Conservation (phyloP, 2,113 vertebrate genomes). For the Rhea americana region DNA sequence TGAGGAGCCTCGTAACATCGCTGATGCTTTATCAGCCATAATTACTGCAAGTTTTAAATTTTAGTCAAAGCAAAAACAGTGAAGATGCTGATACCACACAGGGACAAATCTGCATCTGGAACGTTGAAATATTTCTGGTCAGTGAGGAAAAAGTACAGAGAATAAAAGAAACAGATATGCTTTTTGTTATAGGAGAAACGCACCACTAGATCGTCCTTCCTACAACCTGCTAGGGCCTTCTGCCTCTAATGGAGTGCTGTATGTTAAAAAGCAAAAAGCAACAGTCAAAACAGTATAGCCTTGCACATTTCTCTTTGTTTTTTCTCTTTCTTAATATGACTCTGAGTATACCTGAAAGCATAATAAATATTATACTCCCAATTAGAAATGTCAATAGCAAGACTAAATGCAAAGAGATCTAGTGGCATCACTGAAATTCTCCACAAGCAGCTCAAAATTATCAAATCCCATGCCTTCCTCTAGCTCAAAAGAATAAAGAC, state of each 20-base stretch:
- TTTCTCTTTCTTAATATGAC: background rate
- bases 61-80: conserved; percentile 12
- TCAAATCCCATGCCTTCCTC: background rate
- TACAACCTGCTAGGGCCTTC: background rate
- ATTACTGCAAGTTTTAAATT: conserved; percentile 35
- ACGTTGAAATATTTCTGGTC: background rate
- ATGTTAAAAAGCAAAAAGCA: background rate
- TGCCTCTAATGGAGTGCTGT: background rate
- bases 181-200: background rate
- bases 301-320: background rate
- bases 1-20: background rate
- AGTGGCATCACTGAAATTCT: background rate
- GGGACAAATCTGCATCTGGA: background rate
- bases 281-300: background rate
- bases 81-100: background rate
- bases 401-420: background rate
- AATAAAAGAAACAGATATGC: background rate
- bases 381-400: background rate
- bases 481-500: background rate
- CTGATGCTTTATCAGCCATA: background rate
- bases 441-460: background rate
- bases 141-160: background rate
- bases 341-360: background rate
- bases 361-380: background rate
- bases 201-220: background rate